Evolutionary conservation across 1,140 invertebrate species (phyloP), one percentile per base, ranked within the genome.

Genomic region (Sycophila sp.): DNA sequence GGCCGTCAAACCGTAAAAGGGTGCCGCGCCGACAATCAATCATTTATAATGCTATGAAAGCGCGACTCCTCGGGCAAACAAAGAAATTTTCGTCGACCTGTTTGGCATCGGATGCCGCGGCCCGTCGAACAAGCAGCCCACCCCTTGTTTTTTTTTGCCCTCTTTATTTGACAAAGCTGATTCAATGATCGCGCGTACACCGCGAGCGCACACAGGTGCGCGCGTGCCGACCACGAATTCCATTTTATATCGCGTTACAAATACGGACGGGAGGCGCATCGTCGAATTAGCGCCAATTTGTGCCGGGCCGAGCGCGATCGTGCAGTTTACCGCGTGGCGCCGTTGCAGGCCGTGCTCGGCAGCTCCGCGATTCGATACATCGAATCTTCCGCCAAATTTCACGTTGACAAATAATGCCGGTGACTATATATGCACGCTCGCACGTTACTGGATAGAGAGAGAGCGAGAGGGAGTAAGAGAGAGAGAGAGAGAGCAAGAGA

Each of bases 201-300:
- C 72, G 73, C 59, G 68, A 70, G 73, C 56, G 56, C 64, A 59
- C 67, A 28, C 24, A 45, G 17, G n/a, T n/a, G n/a, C n/a, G n/a
- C n/a, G n/a, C 19, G 22, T 8, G 6, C 11, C 71, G 65, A 76
- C 72, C 73, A 67, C 73, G 63, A 77, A 75, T 72, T 74, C 64
- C 73, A 78, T 77, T 80, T 76, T 78, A 76, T 77, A 76, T 74
- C 65, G 69, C 72, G 66, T 73, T 77, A 72, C 75, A 74, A 77
- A 76, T 75, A 51, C 64, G 55, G 24, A 19, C 19, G 11, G 22
- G 49, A 53, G 17, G 45, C 24, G 51, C 66, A 51, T 72, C 65
- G 66, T 51, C 71, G 66, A 78, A 77, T 78, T 78, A 78, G 72
- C 71, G 47, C 49, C 75, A 77, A 78, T 74, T 74, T 72, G 73